These are phyloP conservation scores for Odocoileus hemionus DNA, from an alignment of 2,113 vertebrate genomes.

Conservation along the genomic window DNA sequence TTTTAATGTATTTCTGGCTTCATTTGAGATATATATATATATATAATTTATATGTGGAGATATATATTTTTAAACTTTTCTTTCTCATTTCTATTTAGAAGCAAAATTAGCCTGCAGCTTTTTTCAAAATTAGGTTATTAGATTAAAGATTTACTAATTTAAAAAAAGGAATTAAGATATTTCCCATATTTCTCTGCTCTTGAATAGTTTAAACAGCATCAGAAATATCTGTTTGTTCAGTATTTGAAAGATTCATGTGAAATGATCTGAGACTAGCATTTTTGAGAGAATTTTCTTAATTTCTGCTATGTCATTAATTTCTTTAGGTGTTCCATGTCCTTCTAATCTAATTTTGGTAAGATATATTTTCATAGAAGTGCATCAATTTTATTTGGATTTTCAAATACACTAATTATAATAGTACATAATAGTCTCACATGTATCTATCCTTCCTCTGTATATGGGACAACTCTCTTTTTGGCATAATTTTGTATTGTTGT, in stretches of 20 bases:
- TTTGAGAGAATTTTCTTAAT: not conserved
- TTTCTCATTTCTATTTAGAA: not conserved
- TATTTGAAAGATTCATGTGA: not conserved
- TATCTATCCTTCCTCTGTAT: not conserved
- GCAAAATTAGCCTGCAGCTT: not conserved
- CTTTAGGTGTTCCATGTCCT: not conserved
- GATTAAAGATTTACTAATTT: not conserved
- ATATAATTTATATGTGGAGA: not conserved
- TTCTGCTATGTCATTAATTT: not conserved
- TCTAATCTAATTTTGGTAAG: not conserved
- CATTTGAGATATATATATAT: not conserved
- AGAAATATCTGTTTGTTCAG: not conserved
- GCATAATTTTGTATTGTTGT: not conserved
- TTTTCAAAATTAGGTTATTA: not conserved
- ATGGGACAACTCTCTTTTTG: not conserved
- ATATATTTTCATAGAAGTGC: not conserved
- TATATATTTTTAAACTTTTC: not conserved
- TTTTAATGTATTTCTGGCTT: not conserved
- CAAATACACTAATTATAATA: not conserved
- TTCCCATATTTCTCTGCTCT: not conserved
- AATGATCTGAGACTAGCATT: not conserved
- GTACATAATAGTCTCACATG: not conserved
- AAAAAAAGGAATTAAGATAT: not conserved
- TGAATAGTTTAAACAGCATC: not conserved
- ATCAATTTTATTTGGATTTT: not conserved